Evolutionary conservation across 2,113 vertebrate species (phyloP).

Genomic region (Dascyllus trimaculatus): DNA sequence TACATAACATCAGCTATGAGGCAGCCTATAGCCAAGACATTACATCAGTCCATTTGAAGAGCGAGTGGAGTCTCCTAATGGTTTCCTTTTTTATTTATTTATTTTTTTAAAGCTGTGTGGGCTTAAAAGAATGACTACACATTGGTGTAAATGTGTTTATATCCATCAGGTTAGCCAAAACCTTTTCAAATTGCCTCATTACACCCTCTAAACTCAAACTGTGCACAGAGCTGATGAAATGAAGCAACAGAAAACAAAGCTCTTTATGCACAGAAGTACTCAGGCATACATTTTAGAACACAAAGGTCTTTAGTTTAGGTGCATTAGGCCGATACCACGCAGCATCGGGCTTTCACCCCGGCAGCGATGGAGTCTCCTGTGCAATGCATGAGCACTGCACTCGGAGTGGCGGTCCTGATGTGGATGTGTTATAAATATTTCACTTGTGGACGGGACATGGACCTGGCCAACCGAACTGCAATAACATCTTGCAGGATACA

Average conservation of each 20-base stretch:
- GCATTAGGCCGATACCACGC: not conserved
- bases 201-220: conserved; percentile 8
- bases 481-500: not conserved
- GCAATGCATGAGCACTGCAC: not conserved
- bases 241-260: conserved; percentile 20
- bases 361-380: not conserved
- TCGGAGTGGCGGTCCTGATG: not conserved
- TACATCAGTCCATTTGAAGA: conserved; percentile 47
- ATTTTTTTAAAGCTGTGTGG: not conserved
- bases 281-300: not conserved
- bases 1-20: conserved; percentile 13
- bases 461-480: not conserved
- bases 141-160: conserved; percentile 40
- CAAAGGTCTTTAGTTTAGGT: conserved; percentile 5
- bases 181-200: conserved; percentile 36
- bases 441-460: not conserved
- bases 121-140: conserved; percentile 24
- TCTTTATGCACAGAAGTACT: conserved; percentile 6
- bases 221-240: conserved; percentile 22
- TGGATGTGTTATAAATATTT: not conserved
- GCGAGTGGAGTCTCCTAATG: conserved; percentile 21
- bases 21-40: conserved; percentile 12
- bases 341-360: not conserved
- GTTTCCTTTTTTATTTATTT: not conserved
- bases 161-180: conserved; percentile 34